Percentiles rank a stretch among this genome's conserved stretches.
Conservation (phyloP, 2,113 vertebrate species). For the Cynoglossus semilaevis region DNA sequence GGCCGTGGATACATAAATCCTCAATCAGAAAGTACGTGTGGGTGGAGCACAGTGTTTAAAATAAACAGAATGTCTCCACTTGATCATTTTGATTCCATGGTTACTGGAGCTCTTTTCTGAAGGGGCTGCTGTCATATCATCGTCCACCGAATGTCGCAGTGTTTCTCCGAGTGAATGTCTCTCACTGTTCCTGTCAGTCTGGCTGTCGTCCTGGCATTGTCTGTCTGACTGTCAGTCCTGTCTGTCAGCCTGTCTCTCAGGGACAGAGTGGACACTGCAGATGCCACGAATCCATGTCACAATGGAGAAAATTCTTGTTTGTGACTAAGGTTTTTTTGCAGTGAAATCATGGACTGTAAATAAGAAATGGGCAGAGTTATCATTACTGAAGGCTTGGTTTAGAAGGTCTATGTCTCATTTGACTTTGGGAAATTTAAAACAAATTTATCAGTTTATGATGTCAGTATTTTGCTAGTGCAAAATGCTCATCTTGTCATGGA, state of each 20-base stretch:
- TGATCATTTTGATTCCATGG: constrained; percentile 19
- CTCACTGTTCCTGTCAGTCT: constrained; percentile 8
- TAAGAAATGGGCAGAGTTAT: no score
- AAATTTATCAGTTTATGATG: no score
- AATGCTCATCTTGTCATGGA: no score
- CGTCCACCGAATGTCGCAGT: constrained; percentile 32
- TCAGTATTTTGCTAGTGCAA: no score
- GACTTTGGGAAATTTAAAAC: no score
- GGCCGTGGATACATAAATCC: constrained; percentile 16
- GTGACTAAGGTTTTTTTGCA: no score
- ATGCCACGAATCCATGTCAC: not conserved
- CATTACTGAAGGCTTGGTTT: no score
- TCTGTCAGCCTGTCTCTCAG: constrained; percentile 4
- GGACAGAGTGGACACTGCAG: not conserved
- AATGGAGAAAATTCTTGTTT: not conserved
- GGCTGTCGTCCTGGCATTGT: not conserved
- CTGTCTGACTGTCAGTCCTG: constrained; percentile 8
- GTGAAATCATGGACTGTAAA: no score
- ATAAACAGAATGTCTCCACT: constrained; percentile 14
- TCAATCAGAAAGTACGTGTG: not conserved
- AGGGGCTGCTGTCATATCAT: constrained; percentile 20
- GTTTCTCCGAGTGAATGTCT: constrained; percentile 22
- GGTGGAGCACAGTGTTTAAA: not conserved
- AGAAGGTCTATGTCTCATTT: no score
- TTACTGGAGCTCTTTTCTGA: not conserved